A percentile compares a stretch with the other conserved stretches of the same genome.
phyloP scores from a whole-genome alignment of 1,140 invertebrate species.

The Drosophila setifemur region DNA sequence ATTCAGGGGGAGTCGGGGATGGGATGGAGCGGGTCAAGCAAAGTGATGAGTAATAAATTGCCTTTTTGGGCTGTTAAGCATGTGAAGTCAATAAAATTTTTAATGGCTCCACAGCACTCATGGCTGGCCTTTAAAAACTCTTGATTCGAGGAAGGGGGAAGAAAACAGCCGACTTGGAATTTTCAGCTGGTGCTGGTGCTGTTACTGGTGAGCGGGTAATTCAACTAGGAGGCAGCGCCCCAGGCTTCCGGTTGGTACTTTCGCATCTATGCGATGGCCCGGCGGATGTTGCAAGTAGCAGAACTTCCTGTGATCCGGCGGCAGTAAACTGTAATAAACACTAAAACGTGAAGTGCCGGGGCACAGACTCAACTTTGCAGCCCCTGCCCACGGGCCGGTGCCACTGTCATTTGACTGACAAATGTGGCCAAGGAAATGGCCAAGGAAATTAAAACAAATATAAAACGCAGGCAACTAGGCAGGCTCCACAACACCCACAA shows the following conservation, averaged over 20 bases:
- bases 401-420: conserved; percentile 65
- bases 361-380: conserved; percentile 52
- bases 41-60: conserved; percentile 43
- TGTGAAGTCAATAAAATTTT: conserved; percentile 64
- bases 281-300: conserved; percentile 73
- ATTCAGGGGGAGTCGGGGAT: background rate
- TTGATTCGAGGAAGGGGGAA: background rate
- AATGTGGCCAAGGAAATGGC: conserved; percentile 72
- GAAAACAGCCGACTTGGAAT: background rate
- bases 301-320: conserved; percentile 50
- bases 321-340: conserved; percentile 74
- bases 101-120: conserved; percentile 38
- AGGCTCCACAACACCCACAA: conserved; percentile 9
- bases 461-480: conserved; percentile 65
- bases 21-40: background rate
- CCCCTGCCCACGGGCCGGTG: conserved; percentile 6
- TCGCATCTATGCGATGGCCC: conserved; percentile 5
- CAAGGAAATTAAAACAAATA: conserved; percentile 80
- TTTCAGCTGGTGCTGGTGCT: too few relatives aligned
- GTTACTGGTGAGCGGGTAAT: conserved; percentile 10
- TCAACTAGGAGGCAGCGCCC: conserved; percentile 30
- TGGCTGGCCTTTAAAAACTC: conserved; percentile 21
- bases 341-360: conserved; percentile 58
- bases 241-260: conserved; percentile 49
- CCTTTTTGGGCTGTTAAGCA: conserved; percentile 30